A percentile compares a stretch with the other conserved stretches of the same genome.
phyloP scores from a whole-genome alignment of 2,888 invertebrate species.

The Crepidodera aurea region DNA sequence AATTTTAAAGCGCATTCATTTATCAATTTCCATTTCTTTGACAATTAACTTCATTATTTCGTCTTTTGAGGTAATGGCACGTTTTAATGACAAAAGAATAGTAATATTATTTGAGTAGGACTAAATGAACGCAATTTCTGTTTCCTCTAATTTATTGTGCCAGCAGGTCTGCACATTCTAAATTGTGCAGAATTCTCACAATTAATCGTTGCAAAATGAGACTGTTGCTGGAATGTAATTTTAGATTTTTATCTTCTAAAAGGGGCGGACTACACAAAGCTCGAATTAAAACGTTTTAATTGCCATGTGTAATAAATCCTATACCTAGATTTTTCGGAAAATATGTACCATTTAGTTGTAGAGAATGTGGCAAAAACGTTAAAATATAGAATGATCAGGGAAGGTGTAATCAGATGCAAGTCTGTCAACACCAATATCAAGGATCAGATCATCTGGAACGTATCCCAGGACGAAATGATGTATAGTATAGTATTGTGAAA shows the following conservation, averaged over 20 bases:
- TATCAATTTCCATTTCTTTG: slow-evolving; percentile 8
- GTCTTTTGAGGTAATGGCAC: slow-evolving; percentile 1
- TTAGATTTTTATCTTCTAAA: background rate
- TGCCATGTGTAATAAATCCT: no score
- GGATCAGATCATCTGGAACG: no score
- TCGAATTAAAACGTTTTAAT: no score
- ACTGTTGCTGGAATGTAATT: background rate
- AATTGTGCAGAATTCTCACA: background rate
- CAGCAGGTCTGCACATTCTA: background rate
- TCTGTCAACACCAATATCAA: no score
- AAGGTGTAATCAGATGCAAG: no score
- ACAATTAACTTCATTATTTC: background rate
- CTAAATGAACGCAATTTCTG: slow-evolving; percentile 8
- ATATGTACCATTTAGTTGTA: no score
- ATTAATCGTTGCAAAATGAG: background rate
- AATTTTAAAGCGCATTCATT: background rate
- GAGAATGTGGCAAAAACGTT: no score
- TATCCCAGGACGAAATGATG: no score
- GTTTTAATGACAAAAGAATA: slow-evolving; percentile 12
- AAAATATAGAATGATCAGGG: no score
- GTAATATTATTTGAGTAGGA: slow-evolving; percentile 7
- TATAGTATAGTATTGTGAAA: no score
- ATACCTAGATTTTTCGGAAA: no score
- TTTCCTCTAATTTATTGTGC: background rate
- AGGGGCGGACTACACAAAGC: no score